These are phyloP conservation scores for Triplophysa rosa DNA, from an alignment of 2,113 vertebrate genomes.

Conservation along the genomic window DNA sequence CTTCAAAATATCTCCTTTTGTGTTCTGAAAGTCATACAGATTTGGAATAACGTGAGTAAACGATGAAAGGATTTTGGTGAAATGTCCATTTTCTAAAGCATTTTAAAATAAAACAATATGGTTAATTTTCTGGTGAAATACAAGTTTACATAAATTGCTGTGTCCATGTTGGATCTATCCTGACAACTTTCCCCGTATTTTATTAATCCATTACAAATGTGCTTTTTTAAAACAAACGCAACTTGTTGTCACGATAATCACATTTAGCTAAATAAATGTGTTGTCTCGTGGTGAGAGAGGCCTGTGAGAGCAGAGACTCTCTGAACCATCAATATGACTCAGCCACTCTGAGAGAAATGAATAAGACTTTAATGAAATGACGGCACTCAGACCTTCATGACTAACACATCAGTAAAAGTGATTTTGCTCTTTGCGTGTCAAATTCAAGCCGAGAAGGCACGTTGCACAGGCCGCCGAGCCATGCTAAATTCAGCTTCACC, in stretches of 20 bases:
- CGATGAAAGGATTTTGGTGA: too few relatives aligned
- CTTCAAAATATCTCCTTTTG: too few relatives aligned
- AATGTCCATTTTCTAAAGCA: too few relatives aligned
- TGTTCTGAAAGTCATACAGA: too few relatives aligned
- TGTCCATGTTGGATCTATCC: too few relatives aligned
- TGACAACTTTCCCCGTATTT: too few relatives aligned
- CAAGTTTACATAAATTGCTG: too few relatives aligned
- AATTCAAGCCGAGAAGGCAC: background rate
- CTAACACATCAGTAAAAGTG: constrained; percentile 66
- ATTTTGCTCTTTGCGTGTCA: constrained; percentile 57
- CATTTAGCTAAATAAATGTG: background rate
- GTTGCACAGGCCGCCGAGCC: background rate
- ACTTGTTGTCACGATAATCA: background rate
- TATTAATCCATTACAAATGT: too few relatives aligned
- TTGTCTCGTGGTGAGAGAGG: background rate
- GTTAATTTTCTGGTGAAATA: too few relatives aligned
- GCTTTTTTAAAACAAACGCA: too few relatives aligned
- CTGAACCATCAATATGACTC: constrained; percentile 62
- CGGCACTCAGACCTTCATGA: constrained; percentile 61
- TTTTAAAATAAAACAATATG: too few relatives aligned
- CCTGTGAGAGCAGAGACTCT: background rate
- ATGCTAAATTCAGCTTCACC: background rate
- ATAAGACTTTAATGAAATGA: constrained; percentile 72
- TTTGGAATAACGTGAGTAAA: too few relatives aligned
- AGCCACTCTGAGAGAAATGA: constrained; percentile 57